phyloP scores from a whole-genome alignment of 2,888 invertebrate species.

The Phlogophora meticulosa region DNA sequence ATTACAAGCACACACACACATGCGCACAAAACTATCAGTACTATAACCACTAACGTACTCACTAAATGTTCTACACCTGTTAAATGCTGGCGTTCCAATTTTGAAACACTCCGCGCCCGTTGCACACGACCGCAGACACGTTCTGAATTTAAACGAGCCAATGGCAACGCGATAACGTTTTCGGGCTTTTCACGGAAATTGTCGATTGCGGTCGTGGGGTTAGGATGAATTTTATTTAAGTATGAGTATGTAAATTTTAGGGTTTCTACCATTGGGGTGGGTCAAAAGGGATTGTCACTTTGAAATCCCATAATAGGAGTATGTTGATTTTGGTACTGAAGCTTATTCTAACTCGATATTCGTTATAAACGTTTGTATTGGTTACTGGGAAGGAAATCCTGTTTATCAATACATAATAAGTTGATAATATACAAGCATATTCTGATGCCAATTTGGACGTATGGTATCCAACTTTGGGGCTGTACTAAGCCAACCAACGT shows the following conservation, averaged over 20 bases:
- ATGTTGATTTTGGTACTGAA: constrained; percentile 10
- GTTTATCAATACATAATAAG: too few species aligned
- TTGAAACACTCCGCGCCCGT: constrained; percentile 77
- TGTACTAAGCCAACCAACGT: too few species aligned
- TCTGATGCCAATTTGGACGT: too few species aligned
- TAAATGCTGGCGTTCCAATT: constrained; percentile 73
- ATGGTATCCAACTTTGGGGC: too few species aligned
- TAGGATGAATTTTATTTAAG: constrained; percentile 61
- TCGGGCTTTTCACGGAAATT: constrained; percentile 66
- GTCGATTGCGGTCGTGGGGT: constrained; percentile 64
- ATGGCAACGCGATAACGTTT: constrained; percentile 77
- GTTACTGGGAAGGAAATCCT: too few species aligned
- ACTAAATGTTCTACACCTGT: constrained; percentile 71
- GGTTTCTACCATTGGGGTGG: constrained; percentile 31
- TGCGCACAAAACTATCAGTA: constrained; percentile 53
- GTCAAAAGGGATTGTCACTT: constrained; percentile 7
- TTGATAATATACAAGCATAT: too few species aligned
- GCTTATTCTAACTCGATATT: too few species aligned
- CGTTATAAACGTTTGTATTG: too few species aligned
- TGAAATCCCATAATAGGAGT: constrained; percentile 9
- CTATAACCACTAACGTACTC: constrained; percentile 63
- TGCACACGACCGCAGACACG: constrained; percentile 84
- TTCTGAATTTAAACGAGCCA: constrained; percentile 84
- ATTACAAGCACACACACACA: constrained; percentile 29
- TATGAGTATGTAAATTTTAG: constrained; percentile 57